Evolutionary conservation across 2,888 invertebrate species (phyloP).

Genomic region (Sisyra terminalis): DNA sequence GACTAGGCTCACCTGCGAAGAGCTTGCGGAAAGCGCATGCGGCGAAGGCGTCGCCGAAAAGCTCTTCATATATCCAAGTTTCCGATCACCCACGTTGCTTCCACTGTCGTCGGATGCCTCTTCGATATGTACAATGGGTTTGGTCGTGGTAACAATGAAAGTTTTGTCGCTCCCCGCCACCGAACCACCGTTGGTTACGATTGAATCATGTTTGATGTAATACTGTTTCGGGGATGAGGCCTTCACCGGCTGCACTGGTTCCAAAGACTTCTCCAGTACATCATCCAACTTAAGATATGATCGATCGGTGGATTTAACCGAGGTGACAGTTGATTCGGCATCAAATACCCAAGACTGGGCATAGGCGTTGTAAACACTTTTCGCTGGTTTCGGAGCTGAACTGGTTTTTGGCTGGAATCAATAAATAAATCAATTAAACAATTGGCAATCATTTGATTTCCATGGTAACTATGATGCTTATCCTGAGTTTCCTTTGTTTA

Average conservation of each 20-base stretch:
- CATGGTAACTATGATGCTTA: too few relatives aligned
- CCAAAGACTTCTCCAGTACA: constrained; percentile 13
- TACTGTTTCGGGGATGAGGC: constrained; percentile 13
- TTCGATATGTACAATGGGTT: constrained; percentile 28
- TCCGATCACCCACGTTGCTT: constrained; percentile 22
- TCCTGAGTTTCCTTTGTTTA: too few relatives aligned
- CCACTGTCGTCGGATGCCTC: constrained; percentile 27
- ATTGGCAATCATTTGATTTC: too few relatives aligned
- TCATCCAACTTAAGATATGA: constrained; percentile 11
- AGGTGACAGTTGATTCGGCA: constrained; percentile 18
- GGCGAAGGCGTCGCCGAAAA: constrained; percentile 32
- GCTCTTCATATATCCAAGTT: constrained; percentile 31
- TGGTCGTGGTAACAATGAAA: constrained; percentile 17
- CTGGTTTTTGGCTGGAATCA: constrained; percentile 24
- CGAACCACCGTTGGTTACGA: not conserved
- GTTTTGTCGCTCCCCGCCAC: constrained; percentile 11
- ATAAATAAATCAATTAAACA: not conserved
- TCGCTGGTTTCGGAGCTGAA: constrained; percentile 20
- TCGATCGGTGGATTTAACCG: constrained; percentile 16
- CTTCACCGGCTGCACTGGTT: not conserved
- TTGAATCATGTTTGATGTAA: constrained; percentile 9
- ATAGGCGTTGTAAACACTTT: constrained; percentile 25
- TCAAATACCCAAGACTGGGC: constrained; percentile 35
- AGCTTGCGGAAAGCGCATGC: constrained; percentile 28
- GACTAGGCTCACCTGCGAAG: constrained; percentile 27